Percentiles rank a stretch among this genome's conserved stretches.
Conservation (phyloP, 2,888 invertebrate genomes). For the Patella caerulea region DNA sequence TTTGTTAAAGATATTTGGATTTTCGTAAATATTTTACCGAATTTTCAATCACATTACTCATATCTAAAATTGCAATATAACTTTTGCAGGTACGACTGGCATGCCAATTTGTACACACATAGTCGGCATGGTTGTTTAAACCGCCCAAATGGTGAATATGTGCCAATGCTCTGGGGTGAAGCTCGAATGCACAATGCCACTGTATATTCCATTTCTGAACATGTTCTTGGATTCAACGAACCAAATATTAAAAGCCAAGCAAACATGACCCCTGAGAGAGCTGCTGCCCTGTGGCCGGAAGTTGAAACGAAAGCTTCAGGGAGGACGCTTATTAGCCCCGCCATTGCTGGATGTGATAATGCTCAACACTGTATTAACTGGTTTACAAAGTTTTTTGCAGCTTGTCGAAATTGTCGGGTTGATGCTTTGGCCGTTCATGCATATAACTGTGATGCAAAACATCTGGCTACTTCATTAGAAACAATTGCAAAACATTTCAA, state of each 20-base stretch:
- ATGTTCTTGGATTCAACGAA: conserved; percentile 51
- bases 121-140: conserved; percentile 19
- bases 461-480: conserved; percentile 23
- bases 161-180: conserved; percentile 50
- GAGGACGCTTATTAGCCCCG: conserved; percentile 45
- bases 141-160: conserved; percentile 28
- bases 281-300: conserved; percentile 44
- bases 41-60: no score
- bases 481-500: conserved; percentile 37
- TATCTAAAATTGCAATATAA: not conserved
- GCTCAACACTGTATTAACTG: conserved; percentile 36
- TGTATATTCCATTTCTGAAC: conserved; percentile 30
- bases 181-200: not conserved
- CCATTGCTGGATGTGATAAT: conserved; percentile 37
- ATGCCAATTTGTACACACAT: conserved; percentile 17
- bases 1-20: no score
- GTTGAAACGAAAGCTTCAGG: conserved; percentile 36
- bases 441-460: conserved; percentile 40
- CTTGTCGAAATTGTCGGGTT: conserved; percentile 44
- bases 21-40: no score
- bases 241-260: conserved; percentile 46
- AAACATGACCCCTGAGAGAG: conserved; percentile 42
- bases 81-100: conserved; percentile 37
- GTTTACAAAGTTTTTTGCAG: conserved; percentile 47
- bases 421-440: conserved; percentile 50